A percentile compares a stretch with the other conserved stretches of the same genome.
phyloP scores from a whole-genome alignment of 2,888 invertebrate genomes.

The Cordilura impudica region DNA sequence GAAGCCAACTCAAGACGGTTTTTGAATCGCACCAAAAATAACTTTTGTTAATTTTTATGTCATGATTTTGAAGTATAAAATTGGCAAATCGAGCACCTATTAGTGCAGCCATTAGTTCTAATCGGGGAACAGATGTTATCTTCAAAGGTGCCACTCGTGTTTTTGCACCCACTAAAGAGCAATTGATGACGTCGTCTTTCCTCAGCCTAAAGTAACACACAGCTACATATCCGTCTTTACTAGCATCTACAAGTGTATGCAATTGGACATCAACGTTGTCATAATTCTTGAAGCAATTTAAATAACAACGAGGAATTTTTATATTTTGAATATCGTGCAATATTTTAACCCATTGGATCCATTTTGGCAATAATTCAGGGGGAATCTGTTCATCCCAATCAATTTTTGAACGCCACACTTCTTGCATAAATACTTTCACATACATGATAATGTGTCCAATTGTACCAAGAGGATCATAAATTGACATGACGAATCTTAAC shows the following conservation, averaged over 20 bases:
- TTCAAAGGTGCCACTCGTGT: background rate
- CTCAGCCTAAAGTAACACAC: too few species aligned
- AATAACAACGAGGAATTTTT: slow-evolving; percentile 22
- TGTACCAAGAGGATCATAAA: too few species aligned
- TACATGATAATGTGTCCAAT: too few species aligned
- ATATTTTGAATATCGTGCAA: slow-evolving; percentile 9
- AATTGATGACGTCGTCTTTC: background rate
- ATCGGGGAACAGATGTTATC: background rate
- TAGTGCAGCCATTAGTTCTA: slow-evolving; percentile 11
- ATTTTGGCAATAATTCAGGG: slow-evolving; percentile 4
- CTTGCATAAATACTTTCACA: slow-evolving; percentile 7
- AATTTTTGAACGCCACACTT: slow-evolving; percentile 2
- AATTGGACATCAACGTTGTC: too few species aligned
- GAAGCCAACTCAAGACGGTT: too few species aligned
- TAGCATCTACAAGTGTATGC: too few species aligned
- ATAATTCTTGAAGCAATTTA: slow-evolving; percentile 10
- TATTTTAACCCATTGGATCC: slow-evolving; percentile 20
- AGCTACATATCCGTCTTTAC: too few species aligned
- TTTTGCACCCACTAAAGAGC: too few species aligned
- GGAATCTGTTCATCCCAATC: slow-evolving; percentile 20
- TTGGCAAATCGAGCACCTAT: slow-evolving; percentile 16
- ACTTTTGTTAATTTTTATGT: too few species aligned
- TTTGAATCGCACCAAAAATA: too few species aligned
- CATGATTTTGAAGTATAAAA: background rate
- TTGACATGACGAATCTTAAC: too few species aligned